Evolutionary conservation across 2,113 vertebrate species (phyloP).

Genomic region (Saimiri boliviensis): DNA sequence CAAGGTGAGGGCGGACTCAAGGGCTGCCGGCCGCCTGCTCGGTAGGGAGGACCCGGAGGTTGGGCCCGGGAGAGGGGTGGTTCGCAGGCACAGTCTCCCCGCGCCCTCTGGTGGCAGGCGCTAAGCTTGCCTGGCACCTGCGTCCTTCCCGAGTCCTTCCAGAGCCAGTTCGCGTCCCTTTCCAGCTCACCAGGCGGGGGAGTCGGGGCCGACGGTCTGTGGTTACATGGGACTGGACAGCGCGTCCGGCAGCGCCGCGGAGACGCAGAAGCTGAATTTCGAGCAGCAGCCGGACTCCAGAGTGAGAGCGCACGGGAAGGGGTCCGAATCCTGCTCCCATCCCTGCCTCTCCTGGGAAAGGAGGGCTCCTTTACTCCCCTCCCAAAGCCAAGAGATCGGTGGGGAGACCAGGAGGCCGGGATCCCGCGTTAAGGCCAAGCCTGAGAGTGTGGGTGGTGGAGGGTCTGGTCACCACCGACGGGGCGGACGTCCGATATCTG

Average conservation of each 20-base stretch:
- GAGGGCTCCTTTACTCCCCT: background rate
- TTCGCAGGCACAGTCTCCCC: background rate
- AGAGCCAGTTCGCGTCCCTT: background rate
- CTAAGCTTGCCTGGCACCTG: background rate
- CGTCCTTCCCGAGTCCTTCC: background rate
- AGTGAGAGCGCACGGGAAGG: constrained; percentile 80
- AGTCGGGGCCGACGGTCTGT: constrained; percentile 83
- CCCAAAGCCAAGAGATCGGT: background rate
- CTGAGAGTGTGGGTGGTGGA: background rate
- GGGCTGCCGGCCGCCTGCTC: too few species aligned
- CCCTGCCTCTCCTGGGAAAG: background rate
- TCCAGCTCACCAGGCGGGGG: constrained; percentile 84
- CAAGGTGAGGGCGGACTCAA: constrained; percentile 83
- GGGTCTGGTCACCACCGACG: background rate
- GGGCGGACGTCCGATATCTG: background rate
- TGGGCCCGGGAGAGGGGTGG: background rate
- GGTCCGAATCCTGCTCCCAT: background rate
- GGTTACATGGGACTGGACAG: constrained; percentile 97
- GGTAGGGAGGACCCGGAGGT: accelerated
- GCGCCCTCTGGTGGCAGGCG: constrained; percentile 63
- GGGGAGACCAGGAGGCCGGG: background rate
- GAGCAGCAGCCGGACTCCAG: constrained; percentile 89
- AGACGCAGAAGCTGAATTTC: constrained; percentile 92
- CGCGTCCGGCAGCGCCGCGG: constrained; percentile 85
- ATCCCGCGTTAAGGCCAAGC: background rate